These are phyloP conservation scores for Limnephilus marmoratus DNA, from an alignment of 2,888 invertebrate genomes.

Conservation along the genomic window DNA sequence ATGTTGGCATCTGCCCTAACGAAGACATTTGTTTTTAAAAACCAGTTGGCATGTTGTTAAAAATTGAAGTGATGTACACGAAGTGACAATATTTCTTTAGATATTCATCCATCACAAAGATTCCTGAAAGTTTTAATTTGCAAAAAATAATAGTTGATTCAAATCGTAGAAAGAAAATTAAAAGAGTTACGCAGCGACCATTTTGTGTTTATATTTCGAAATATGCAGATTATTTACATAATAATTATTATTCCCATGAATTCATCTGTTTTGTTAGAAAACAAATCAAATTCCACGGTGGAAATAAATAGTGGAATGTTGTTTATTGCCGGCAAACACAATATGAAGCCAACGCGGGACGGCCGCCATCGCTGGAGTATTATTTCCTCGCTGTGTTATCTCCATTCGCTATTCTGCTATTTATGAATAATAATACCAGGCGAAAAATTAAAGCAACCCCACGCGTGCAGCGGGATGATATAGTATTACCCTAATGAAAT, in stretches of 20 bases:
- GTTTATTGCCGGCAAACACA: constrained; percentile 43
- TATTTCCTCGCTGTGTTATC: background rate
- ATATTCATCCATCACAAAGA: background rate
- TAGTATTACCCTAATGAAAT: constrained; percentile 64
- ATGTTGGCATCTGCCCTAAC: background rate
- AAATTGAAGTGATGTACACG: background rate
- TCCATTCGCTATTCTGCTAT: background rate
- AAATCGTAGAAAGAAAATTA: background rate
- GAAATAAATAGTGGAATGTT: constrained; percentile 41
- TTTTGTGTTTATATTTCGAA: background rate
- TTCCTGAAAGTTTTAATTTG: too few species aligned
- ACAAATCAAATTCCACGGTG: constrained; percentile 7
- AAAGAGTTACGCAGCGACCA: background rate
- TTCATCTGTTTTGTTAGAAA: background rate
- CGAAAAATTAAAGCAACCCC: constrained; percentile 64
- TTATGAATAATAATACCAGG: constrained; percentile 58
- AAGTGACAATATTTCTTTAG: background rate
- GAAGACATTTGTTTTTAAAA: background rate
- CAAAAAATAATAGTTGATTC: background rate
- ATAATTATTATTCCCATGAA: constrained; percentile 8
- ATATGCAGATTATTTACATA: constrained; percentile 31
- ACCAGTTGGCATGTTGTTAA: background rate
- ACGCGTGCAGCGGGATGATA: constrained; percentile 60
- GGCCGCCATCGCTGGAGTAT: background rate
- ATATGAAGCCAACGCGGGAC: constrained; percentile 29